These are phyloP conservation scores for Willowsia nigromaculata DNA, from an alignment of 2,888 invertebrate species.

Conservation along the genomic window DNA sequence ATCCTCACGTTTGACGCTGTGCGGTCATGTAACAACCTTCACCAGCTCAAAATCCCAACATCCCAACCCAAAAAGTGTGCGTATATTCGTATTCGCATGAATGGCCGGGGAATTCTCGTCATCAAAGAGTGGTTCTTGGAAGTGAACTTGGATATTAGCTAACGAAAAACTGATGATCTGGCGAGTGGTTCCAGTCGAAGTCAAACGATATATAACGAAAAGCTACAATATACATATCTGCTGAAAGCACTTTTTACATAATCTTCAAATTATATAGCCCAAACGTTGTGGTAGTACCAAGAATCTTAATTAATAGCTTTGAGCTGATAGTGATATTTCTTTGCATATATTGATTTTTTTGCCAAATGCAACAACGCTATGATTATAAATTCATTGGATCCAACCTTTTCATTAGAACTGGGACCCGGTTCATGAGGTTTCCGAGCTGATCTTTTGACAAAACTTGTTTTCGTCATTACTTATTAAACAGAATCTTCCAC, in stretches of 20 bases:
- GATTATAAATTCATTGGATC: not conserved
- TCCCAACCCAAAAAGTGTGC: not conserved
- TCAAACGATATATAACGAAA: too few relatives aligned
- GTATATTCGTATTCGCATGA: not conserved
- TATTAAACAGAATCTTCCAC: not conserved
- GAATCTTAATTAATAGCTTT: not conserved
- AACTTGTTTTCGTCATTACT: slow-evolving; percentile 25
- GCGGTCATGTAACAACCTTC: not conserved
- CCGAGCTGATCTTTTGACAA: not conserved
- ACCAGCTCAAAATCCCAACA: not conserved
- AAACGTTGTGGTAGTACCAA: not conserved
- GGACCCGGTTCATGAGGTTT: not conserved
- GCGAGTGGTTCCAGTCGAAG: not conserved
- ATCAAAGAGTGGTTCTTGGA: slow-evolving; percentile 2
- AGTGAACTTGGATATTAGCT: not conserved
- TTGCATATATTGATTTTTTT: too few relatives aligned
- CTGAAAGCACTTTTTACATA: not conserved
- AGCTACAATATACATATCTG: too few relatives aligned
- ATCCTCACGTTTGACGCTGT: not conserved
- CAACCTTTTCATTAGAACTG: slow-evolving; percentile 40
- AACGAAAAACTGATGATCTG: not conserved
- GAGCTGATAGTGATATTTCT: not conserved
- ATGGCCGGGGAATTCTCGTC: slow-evolving; percentile 2
- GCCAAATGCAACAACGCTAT: not conserved
- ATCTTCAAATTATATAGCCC: not conserved